Percentiles rank a stretch among this genome's conserved stretches.
phyloP scores from a whole-genome alignment of 2,797 vertebrate genomes.

The Xyrichtys novacula region DNA sequence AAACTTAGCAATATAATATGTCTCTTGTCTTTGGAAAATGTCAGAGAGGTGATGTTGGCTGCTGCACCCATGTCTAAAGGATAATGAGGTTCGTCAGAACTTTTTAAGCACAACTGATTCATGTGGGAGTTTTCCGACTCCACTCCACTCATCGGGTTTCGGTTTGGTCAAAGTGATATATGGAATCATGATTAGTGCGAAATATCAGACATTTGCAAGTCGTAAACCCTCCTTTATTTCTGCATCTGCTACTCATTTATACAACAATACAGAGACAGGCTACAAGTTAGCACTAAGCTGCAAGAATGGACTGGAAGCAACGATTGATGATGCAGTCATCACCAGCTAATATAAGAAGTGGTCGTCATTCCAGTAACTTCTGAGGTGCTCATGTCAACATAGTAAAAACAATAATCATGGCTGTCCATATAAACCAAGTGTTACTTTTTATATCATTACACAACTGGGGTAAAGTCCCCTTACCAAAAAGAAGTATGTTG shows the following conservation, averaged over 20 bases:
- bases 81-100: not conserved
- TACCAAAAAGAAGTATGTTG: no score
- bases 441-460: no score
- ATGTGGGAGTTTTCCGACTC: not conserved
- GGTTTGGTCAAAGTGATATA: not conserved
- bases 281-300: not conserved
- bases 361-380: no score
- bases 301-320: not conserved
- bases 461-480: no score
- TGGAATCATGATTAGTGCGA: not conserved
- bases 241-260: not conserved
- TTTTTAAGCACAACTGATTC: not conserved
- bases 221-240: not conserved
- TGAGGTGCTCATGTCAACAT: no score
- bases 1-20: constrained; percentile 1
- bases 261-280: not conserved
- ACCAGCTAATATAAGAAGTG: no score
- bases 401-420: no score
- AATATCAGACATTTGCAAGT: constrained; percentile 8
- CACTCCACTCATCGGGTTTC: not conserved
- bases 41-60: not conserved
- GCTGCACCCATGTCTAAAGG: not conserved
- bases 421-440: no score
- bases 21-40: not conserved
- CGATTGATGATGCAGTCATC: not conserved